Percentiles rank a stretch among this genome's conserved stretches.
These are phyloP conservation scores for Catamblyrhynchus diadema DNA, from an alignment of 2,797 vertebrate genomes.

Conservation along the genomic window DNA sequence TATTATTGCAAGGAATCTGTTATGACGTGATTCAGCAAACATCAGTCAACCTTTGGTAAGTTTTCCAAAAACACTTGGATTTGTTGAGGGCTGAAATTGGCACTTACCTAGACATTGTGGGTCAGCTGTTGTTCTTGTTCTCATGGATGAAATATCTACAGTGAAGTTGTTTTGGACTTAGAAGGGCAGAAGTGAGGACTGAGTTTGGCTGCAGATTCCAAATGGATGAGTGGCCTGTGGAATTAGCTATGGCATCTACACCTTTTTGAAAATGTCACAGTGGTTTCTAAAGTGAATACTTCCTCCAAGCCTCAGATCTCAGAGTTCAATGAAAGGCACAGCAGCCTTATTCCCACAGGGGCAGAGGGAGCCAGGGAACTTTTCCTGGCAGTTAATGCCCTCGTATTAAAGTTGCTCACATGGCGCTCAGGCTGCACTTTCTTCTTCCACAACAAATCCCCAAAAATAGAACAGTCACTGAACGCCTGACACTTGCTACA, in stretches of 20 bases:
- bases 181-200: neutral
- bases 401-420: neutral
- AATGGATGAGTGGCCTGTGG: neutral
- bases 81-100: neutral
- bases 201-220: neutral
- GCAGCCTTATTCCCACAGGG: neutral
- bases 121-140: neutral
- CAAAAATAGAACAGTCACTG: neutral
- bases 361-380: neutral
- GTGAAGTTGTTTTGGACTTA: neutral
- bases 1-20: neutral
- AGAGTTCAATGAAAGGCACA: neutral
- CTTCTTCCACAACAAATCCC: neutral
- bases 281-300: neutral
- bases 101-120: neutral
- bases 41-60: neutral
- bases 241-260: neutral
- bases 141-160: neutral
- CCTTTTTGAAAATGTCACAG: neutral
- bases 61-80: neutral
- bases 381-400: neutral
- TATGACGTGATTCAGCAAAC: neutral
- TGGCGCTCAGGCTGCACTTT: neutral
- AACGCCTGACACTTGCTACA: slow-evolving; percentile 8
- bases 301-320: neutral